Evolutionary conservation across 2,797 vertebrate species (phyloP).

Genomic region (Centropyge bicolor): DNA sequence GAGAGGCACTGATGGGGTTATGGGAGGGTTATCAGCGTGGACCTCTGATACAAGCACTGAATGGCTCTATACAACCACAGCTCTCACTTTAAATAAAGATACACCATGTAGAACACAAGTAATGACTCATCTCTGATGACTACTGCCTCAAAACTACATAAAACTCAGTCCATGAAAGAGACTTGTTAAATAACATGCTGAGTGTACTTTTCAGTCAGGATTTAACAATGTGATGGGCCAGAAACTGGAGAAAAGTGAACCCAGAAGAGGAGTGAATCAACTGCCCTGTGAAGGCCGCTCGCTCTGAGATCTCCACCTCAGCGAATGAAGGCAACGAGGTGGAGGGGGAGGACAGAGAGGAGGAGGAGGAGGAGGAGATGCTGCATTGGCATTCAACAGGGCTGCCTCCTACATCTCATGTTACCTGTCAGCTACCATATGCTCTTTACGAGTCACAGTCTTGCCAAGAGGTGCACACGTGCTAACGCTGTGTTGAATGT

Average conservation of each 20-base stretch:
- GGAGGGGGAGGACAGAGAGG: conserved; percentile 18
- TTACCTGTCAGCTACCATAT: conserved; percentile 67
- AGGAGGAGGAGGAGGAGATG: conserved; percentile 27
- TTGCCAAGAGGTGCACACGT: conserved; percentile 33
- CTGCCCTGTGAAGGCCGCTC: conserved; percentile 28
- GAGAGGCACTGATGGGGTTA: conserved; percentile 66
- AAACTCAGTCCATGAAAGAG: neutral
- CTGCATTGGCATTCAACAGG: conserved; percentile 57
- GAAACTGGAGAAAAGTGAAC: conserved; percentile 7
- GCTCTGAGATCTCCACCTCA: conserved; percentile 30
- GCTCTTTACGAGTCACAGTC: conserved; percentile 33
- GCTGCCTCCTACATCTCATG: conserved; percentile 44
- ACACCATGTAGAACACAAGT: neutral
- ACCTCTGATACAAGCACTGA: conserved; percentile 33
- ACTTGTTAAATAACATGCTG: neutral
- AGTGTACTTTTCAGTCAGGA: neutral
- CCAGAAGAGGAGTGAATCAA: conserved; percentile 25
- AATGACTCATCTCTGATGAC: conserved; percentile 28
- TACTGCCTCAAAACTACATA: neutral
- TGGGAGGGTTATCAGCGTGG: conserved; percentile 47
- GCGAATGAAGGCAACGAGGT: conserved; percentile 2
- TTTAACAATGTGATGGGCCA: conserved; percentile 8
- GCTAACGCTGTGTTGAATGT: conserved; percentile 34
- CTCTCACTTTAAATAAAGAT: conserved; percentile 13
- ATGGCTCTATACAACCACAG: conserved; percentile 17